phyloP scores from a whole-genome alignment of 2,888 invertebrate genomes.

The Blomia tropicalis region DNA sequence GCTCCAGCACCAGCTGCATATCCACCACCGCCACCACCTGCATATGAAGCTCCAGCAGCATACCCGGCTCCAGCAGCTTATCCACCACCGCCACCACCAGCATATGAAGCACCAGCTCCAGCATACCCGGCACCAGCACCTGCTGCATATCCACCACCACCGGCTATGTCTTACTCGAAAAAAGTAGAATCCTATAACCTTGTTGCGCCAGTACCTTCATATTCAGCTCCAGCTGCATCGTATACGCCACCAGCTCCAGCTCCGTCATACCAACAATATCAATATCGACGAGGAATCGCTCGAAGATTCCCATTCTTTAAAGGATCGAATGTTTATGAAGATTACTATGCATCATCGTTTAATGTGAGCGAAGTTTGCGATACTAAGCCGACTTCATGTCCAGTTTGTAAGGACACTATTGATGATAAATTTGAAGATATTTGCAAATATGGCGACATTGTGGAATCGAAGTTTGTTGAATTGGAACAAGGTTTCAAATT shows the following conservation, averaged over 20 bases:
- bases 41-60: conserved; percentile 18
- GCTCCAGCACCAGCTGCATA: neutral
- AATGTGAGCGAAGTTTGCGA: neutral
- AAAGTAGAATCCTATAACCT: neutral
- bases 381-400: conserved; percentile 6
- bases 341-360: conserved; percentile 11
- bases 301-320: neutral
- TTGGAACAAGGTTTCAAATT: neutral
- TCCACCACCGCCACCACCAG: neutral
- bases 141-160: neutral
- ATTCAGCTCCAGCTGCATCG: neutral
- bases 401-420: neutral
- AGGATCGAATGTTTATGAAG: neutral
- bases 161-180: neutral
- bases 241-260: neutral
- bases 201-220: neutral
- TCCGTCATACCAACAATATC: neutral
- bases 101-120: conserved; percentile 20
- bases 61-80: conserved; percentile 18
- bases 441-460: neutral
- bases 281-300: neutral
- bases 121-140: conserved; percentile 9
- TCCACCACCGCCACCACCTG: conserved; percentile 9
- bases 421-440: neutral
- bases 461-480: conserved; percentile 6